Evolutionary conservation across 2,113 vertebrate species (phyloP).

Genomic region (Herpetotheres cachinnans): DNA sequence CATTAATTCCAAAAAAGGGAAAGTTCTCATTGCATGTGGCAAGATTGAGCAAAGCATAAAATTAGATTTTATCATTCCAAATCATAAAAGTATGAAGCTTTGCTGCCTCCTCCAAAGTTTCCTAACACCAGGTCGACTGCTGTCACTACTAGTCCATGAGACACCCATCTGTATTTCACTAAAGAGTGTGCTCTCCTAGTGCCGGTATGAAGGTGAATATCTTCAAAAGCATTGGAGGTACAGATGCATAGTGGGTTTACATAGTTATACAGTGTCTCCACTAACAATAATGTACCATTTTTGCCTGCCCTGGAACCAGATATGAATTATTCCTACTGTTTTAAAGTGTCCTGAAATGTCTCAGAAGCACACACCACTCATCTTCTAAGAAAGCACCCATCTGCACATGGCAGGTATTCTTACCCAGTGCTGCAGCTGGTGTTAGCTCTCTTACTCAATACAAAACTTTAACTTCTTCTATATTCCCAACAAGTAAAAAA

Average conservation of each 20-base stretch:
- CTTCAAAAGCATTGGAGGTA: background rate
- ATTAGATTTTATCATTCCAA: background rate
- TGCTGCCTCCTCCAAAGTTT: background rate
- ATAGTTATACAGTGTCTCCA: background rate
- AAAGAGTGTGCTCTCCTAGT: background rate
- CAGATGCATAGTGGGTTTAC: background rate
- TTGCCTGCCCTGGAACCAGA: background rate
- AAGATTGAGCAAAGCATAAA: background rate
- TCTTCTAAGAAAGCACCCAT: background rate
- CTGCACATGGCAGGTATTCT: background rate
- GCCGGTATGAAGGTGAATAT: background rate
- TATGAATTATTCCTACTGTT: background rate
- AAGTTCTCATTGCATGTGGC: background rate
- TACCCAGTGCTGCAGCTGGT: background rate
- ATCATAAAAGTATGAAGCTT: background rate
- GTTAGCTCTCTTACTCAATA: background rate
- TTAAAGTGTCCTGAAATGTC: background rate
- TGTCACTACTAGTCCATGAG: background rate
- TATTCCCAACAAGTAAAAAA: background rate
- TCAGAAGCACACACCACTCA: background rate
- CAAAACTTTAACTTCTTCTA: background rate
- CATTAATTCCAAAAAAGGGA: background rate
- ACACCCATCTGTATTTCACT: accelerated
- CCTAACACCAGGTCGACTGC: background rate
- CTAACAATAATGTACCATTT: background rate